Conservation (phyloP, 2,113 vertebrate species). For the Irena cyanogastra region DNA sequence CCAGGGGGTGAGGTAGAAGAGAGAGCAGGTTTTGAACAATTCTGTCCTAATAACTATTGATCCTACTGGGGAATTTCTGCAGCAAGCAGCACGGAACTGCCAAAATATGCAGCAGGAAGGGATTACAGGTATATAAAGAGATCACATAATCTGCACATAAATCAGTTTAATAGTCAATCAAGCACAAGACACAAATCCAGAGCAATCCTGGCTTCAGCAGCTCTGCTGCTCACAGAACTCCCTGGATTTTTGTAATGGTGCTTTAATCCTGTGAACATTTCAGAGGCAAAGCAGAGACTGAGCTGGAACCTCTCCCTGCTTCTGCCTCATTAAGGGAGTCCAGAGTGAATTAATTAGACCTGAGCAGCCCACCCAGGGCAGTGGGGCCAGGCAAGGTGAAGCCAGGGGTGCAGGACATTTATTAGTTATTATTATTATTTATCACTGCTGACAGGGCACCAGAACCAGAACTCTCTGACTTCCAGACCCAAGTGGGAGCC, state of each 20-base stretch:
- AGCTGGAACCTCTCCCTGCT: not conserved
- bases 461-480: not conserved
- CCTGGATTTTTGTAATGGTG: not conserved
- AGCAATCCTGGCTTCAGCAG: not conserved
- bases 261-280: constrained; percentile 19
- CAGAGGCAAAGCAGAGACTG: not conserved
- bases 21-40: not conserved
- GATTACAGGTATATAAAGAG: not conserved
- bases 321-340: not conserved
- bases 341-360: constrained; percentile 26
- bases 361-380: not conserved
- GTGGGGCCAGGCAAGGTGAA: not conserved
- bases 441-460: not conserved
- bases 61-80: not conserved
- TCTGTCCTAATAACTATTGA: not conserved
- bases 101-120: not conserved
- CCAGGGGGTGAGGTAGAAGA: not conserved
- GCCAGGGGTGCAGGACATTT: not conserved
- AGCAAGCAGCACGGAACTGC: not conserved
- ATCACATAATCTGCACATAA: not conserved
- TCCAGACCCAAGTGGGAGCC: not conserved
- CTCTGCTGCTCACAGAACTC: not conserved
- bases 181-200: constrained; percentile 14
- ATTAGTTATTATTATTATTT: too few relatives aligned
- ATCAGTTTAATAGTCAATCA: constrained; percentile 30